A percentile compares a stretch with the other conserved stretches of the same genome.
These are phyloP conservation scores for Dendrocincla fuliginosa DNA, from an alignment of 2,797 vertebrate species.

Conservation along the genomic window DNA sequence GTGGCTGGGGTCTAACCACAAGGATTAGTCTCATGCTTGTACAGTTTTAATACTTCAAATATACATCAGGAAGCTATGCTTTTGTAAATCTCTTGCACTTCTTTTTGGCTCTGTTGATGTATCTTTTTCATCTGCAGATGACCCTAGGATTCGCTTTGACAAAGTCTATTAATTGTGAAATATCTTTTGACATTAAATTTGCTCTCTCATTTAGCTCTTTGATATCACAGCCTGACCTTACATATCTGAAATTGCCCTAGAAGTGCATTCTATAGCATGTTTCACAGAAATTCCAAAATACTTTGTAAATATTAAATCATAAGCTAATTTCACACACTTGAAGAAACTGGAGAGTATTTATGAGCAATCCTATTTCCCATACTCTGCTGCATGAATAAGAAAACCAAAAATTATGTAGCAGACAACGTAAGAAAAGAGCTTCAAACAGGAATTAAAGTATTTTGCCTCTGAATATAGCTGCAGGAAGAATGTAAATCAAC, in stretches of 20 bases:
- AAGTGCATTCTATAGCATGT: not conserved
- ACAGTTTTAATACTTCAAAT: not conserved
- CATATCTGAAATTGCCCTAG: not conserved
- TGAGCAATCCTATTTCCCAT: not conserved
- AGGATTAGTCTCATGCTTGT: not conserved
- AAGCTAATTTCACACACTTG: not conserved
- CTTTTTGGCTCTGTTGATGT: not conserved
- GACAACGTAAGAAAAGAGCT: not conserved
- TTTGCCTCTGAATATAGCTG: not conserved
- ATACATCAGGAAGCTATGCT: not conserved
- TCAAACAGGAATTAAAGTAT: not conserved
- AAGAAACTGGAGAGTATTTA: not conserved
- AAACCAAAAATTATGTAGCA: not conserved
- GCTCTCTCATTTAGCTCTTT: not conserved
- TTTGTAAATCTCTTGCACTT: not conserved
- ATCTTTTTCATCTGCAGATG: not conserved
- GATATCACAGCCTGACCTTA: not conserved
- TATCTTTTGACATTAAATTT: not conserved
- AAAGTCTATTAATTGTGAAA: not conserved
- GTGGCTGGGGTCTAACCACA: not conserved
- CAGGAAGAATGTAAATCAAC: slow-evolving; percentile 7
- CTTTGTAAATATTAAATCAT: not conserved
- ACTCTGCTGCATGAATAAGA: not conserved
- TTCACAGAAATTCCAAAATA: not conserved
- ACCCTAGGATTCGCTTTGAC: not conserved